Evolutionary conservation across 2,113 vertebrate genomes (phyloP).

Genomic region (Oceanites oceanicus): DNA sequence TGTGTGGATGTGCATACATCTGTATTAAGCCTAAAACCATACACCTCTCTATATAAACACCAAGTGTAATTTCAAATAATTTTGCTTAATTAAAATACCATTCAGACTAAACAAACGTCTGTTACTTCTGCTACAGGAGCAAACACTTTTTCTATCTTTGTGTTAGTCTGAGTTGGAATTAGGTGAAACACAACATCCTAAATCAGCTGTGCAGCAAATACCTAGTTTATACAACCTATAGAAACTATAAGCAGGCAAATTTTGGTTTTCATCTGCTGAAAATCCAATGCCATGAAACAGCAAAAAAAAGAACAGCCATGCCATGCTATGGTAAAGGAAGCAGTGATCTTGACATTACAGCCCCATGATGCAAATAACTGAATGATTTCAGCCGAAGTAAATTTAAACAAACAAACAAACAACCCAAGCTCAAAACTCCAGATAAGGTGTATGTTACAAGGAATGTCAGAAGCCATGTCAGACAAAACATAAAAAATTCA

Average conservation of each 20-base stretch:
- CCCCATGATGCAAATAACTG: background rate
- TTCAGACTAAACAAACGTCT: background rate
- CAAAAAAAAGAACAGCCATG: background rate
- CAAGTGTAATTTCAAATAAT: background rate
- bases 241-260: background rate
- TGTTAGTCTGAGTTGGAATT: background rate
- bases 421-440: background rate
- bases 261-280: background rate
- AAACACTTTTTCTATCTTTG: background rate
- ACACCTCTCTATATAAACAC: background rate
- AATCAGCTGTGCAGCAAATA: background rate
- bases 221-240: background rate
- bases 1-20: background rate
- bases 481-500: background rate
- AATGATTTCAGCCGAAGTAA: background rate
- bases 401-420: background rate
- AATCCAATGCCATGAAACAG: background rate
- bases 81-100: background rate
- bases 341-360: background rate
- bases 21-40: background rate
- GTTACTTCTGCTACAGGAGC: background rate
- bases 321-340: background rate
- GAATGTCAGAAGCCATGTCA: background rate
- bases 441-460: background rate
- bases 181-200: background rate